Evolutionary conservation across 2,113 vertebrate species (phyloP).

Genomic region (Nesogale talazaci): DNA sequence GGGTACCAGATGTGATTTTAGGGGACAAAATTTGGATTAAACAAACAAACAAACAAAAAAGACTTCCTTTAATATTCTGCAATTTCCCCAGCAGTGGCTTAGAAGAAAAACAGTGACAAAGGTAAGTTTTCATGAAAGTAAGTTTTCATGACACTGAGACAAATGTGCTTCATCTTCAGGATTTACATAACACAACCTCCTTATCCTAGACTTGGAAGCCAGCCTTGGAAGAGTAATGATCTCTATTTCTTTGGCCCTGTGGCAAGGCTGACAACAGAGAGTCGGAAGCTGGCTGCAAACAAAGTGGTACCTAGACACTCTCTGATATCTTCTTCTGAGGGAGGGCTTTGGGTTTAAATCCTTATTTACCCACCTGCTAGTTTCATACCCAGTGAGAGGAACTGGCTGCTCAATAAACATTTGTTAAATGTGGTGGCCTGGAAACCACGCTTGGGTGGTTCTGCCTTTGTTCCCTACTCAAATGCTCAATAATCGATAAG

Average conservation of each 20-base stretch:
- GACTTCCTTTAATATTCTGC: neutral
- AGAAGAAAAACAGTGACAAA: neutral
- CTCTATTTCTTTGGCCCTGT: neutral
- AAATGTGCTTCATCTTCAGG: neutral
- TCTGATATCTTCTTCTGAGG: neutral
- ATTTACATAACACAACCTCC: neutral
- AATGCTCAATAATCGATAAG: neutral
- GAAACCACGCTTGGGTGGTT: neutral
- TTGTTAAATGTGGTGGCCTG: neutral
- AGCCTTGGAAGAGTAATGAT: neutral
- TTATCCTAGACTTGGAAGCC: neutral
- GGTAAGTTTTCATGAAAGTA: neutral
- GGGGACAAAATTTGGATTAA: slow-evolving; percentile 17
- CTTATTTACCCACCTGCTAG: neutral
- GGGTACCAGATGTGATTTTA: slow-evolving; percentile 20
- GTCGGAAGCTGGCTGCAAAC: neutral
- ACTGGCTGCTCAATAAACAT: neutral
- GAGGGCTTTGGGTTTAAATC: neutral
- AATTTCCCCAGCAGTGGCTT: slow-evolving; percentile 9
- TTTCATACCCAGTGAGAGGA: neutral
- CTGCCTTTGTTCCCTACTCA: neutral
- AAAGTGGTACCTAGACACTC: neutral
- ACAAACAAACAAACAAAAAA: neutral
- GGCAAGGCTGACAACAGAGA: neutral
- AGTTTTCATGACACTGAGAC: neutral